Conservation (phyloP, 2,888 invertebrate genomes). For the Acleris cristana region DNA sequence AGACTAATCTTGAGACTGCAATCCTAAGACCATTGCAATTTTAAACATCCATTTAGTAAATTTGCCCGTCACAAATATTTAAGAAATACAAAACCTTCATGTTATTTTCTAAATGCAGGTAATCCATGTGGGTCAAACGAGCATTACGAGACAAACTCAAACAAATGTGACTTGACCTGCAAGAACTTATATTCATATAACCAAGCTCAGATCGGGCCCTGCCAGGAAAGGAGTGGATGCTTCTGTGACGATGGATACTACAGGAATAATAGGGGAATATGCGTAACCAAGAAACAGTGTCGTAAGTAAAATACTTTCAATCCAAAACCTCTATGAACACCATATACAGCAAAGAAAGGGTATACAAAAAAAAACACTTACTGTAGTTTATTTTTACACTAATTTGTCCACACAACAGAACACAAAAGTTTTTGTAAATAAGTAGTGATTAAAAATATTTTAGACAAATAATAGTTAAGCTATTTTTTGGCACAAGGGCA, state of each 20-base stretch:
- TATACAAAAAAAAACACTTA: too few relatives aligned
- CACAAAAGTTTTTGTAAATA: too few relatives aligned
- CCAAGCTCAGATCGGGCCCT: conserved; percentile 16
- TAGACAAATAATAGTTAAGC: too few relatives aligned
- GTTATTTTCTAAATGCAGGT: neutral
- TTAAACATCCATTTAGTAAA: too few relatives aligned
- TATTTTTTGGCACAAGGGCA: too few relatives aligned
- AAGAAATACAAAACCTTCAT: neutral
- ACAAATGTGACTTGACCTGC: conserved; percentile 27
- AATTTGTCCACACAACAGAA: too few relatives aligned
- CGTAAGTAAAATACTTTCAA: conserved; percentile 7
- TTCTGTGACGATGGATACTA: conserved; percentile 12
- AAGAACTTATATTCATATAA: conserved; percentile 4
- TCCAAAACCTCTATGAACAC: too few relatives aligned
- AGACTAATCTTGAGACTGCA: too few relatives aligned
- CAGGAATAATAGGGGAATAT: conserved; percentile 25
- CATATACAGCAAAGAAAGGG: too few relatives aligned
- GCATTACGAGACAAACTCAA: conserved; percentile 26
- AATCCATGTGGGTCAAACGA: conserved; percentile 25
- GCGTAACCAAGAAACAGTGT: conserved; percentile 20
- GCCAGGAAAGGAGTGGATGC: conserved; percentile 22
- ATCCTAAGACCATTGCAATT: too few relatives aligned
- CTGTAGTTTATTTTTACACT: too few relatives aligned
- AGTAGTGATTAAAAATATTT: too few relatives aligned
- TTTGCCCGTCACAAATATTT: neutral